Evolutionary conservation across 2,113 vertebrate genomes (phyloP).

Genomic region (Emydocephalus ijimae): DNA sequence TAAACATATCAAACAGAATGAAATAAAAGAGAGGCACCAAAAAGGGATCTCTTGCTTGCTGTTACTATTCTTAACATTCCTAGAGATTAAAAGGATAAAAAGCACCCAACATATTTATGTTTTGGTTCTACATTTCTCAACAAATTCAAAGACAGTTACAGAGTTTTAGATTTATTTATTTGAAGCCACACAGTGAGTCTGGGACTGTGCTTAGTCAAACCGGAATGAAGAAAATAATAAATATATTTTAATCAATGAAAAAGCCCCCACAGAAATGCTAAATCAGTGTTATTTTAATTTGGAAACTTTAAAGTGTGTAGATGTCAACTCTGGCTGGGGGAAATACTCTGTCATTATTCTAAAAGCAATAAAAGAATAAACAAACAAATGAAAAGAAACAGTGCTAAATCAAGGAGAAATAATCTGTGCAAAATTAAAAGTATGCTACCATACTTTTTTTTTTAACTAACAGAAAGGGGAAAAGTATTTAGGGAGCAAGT

Average conservation of each 20-base stretch:
- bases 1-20: background rate
- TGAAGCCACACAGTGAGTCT: background rate
- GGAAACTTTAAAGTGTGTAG: background rate
- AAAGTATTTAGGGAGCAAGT: background rate
- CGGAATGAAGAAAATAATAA: background rate
- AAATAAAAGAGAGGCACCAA: background rate
- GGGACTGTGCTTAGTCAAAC: background rate
- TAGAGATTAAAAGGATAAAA: background rate
- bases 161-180: background rate
- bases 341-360: background rate
- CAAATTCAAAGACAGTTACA: background rate
- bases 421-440: background rate
- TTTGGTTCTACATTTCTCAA: background rate
- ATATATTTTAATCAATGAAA: background rate
- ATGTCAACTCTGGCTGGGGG: background rate
- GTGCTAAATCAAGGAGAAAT: background rate
- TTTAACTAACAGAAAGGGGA: background rate
- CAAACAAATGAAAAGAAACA: background rate
- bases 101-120: background rate
- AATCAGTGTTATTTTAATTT: background rate
- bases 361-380: background rate
- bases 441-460: background rate
- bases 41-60: background rate
- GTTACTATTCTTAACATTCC: background rate
- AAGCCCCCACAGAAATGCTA: background rate